Percentiles rank a stretch among this genome's conserved stretches.
Evolutionary conservation across 1,140 invertebrate genomes (phyloP).

Genomic region (Tetragnatha versicolor): DNA sequence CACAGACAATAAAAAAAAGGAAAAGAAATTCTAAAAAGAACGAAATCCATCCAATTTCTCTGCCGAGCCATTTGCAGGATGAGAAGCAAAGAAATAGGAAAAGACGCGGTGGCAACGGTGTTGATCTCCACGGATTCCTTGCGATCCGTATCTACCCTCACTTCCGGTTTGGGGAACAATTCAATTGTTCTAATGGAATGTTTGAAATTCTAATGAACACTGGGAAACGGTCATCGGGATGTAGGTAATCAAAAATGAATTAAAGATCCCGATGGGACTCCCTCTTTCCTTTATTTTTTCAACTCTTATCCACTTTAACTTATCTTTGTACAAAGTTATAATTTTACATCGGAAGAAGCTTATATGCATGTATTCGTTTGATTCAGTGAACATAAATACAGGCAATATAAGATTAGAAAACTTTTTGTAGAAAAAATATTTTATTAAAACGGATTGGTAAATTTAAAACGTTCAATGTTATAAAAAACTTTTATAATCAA

Average conservation of each 20-base stretch:
- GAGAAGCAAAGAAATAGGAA: not conserved
- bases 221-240: not conserved
- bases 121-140: slow-evolving; percentile 40
- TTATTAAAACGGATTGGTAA: too few relatives aligned
- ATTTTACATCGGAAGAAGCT: too few relatives aligned
- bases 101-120: not conserved
- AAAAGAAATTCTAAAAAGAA: not conserved
- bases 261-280: slow-evolving; percentile 14
- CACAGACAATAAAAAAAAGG: slow-evolving; percentile 1
- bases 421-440: too few relatives aligned
- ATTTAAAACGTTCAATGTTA: too few relatives aligned
- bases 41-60: slow-evolving; percentile 25
- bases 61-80: slow-evolving; percentile 21
- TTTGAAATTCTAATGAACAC: slow-evolving; percentile 33
- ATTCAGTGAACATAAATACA: too few relatives aligned
- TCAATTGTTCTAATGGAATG: slow-evolving; percentile 14
- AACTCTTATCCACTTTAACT: not conserved
- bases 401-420: too few relatives aligned
- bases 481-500: too few relatives aligned
- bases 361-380: too few relatives aligned
- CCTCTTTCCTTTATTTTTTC: not conserved
- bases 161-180: slow-evolving; percentile 23
- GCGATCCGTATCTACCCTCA: slow-evolving; percentile 14
- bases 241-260: slow-evolving; percentile 34
- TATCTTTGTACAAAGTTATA: too few relatives aligned